Evolutionary conservation across 30 jellyfish, hydroid and myxozoan species (phyloP), one percentile per base, ranked within the genome.

Genomic region (Hydra vulgaris): DNA sequence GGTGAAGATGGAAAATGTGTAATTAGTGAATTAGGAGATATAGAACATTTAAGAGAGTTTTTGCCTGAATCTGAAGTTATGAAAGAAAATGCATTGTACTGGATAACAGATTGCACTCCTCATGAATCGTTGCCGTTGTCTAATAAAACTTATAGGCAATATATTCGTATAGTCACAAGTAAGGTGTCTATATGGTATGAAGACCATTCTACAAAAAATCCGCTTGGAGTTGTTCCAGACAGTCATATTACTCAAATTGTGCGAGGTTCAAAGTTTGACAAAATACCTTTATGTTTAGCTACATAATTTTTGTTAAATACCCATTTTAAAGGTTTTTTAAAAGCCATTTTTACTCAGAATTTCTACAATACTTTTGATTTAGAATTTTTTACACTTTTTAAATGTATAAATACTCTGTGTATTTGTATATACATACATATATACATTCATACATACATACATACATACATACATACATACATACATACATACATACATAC

Each of bases 101-200:
- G 96, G 96, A 26, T 87, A 54, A 87, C 96, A 17, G 93, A 87
- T 72, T 76, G 96, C 17, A 87, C 96, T 26, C 96, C 96, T 7
- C 96, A 87, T 66, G 96, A 82, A 82, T 87, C 96, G 1, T 74
- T 87, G 18, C 93, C 86, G 7, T 61, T 87, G 73, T 23, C 74
- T 23, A 21, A 87, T 25, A 26, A 74, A 17, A 81, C 88, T 4
- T 21, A 82, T 78, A 70, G 96, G 23, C 96, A 87, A 26, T 87
- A n/a, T 77, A 56, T 87, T 72, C 84, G 96, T 3, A 56, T 87
- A 0, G 96, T 87, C 0, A 87, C 96, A 76, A 78, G 88, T 66
- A 79, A 87, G 21, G 96, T 87, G 12, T 87, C 96, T 24, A 16
- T 87, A 17, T 87, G 96, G 96, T 87, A 24, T 81, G 96, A 82